Conservation (phyloP, 2,113 vertebrate species). For the Litocranius walleri region DNA sequence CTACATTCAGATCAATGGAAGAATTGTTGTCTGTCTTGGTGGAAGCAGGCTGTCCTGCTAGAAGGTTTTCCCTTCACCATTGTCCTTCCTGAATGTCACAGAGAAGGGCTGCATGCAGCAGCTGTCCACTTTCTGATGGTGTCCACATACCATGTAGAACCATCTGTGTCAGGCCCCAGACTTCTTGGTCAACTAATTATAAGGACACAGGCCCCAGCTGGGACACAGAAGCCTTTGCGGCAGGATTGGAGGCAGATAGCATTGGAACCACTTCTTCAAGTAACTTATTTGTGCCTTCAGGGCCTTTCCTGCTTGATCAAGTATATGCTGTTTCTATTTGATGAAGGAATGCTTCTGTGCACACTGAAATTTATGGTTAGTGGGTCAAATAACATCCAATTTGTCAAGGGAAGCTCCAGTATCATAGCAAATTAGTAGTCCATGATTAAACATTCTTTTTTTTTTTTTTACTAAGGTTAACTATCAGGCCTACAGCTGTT, state of each 20-base stretch:
- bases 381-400: background rate
- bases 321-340: background rate
- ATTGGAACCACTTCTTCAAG: background rate
- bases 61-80: background rate
- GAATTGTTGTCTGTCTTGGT: background rate
- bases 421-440: background rate
- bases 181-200: background rate
- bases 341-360: background rate
- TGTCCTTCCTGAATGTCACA: too few relatives aligned
- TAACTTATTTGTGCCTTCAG: background rate
- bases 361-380: background rate
- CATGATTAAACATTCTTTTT: background rate
- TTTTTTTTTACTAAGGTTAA: background rate
- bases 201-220: background rate
- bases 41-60: too few relatives aligned
- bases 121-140: background rate
- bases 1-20: background rate
- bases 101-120: fast-evolving
- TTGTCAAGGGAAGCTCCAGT: background rate
- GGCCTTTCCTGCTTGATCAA: background rate
- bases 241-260: too few relatives aligned
- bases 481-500: background rate
- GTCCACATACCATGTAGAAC: background rate
- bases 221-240: background rate
- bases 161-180: too few relatives aligned